Base-by-base conservation (phyloP, 2,797 vertebrate species). In the Mycteria americana region DNA sequence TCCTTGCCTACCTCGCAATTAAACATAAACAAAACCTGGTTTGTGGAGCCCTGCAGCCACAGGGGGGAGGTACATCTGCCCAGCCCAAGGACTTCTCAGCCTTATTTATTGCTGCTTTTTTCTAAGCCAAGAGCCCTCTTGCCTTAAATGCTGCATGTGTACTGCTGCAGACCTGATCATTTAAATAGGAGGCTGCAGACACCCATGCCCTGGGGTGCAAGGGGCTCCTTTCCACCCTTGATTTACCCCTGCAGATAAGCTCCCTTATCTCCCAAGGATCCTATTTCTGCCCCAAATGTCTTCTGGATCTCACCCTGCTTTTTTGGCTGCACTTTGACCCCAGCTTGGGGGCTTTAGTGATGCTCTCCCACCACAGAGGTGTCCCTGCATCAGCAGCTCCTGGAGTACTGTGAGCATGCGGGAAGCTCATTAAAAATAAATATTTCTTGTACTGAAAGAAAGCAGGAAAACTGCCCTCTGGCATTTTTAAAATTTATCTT, bases 321-420 rank as follows among this genome's bases (percentile, higher is more conserved):
- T 54, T 86, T 37, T 35, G 35, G 33, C 33, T 75, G 43, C 0
- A 0, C 16, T 21, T 35, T 51, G 27, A 25, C 14, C 10, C 7
- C 15, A 27, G 25, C 5, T 21, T 1, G 1, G 33, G 30, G n/a
- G 5, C 4, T 79, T 50, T 21, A 59, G 23, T 17, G 9, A 0
- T 22, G 13, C 4, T 45, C 3, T 39, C 25, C 35, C 9, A 4
- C n/a, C 2, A 2, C 7, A 15, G 33, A 33, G 8, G 2, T 18
- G 14, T 50, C 12, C 30, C 31, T 37, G 39, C 46, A 37, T 3
- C 45, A 48, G 63, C 50, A 53, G 11, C 24, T 90, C 25, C 48
- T n/a, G 31, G n/a, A 41, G 12, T 33, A 21, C 7, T 30, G 23
- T 6, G 3, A 62, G 24, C 17, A 19, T 0, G 1, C 1, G 21